Evolutionary conservation across 2,113 vertebrate species (phyloP), one percentile per base, ranked within the genome.

Genomic region (Indicator indicator): DNA sequence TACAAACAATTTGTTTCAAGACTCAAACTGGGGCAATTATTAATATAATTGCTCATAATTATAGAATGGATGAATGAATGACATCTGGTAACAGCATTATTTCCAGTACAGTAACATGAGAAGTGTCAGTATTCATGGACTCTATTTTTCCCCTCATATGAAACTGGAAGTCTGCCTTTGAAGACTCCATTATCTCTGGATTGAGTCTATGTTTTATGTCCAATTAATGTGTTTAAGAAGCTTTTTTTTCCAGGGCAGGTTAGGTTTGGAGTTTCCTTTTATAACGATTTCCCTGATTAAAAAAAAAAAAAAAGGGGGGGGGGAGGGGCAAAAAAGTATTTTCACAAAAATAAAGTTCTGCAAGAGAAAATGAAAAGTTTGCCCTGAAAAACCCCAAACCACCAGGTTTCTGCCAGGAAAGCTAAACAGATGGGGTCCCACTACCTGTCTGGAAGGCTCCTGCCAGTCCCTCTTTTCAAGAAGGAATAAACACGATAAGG

Each of bases 241-340:
- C 5, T 84, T 50, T 95, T 95, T 88, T 50, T 65, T 21, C 40
- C 76, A 88, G 23, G 50, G 44, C 20, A 92, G 11, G n/a, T 69
- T 88, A 74, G 48, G 38, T 28, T 71, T 42, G 14, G 32, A 2
- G 3, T n/a, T 84, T 92, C 78, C 26, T 42, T 81, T 56, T 81
- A 19, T 38, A 74, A 63, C 32, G 0, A 15, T 70, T 90, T 83
- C 83, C 24, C 83, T 77, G 13, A 36, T 59, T 2, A n/a, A 60
- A 85, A 63, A 32, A 11, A 0, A 2, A 46, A 56, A 79, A 68
- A 32, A 12, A 0, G 2, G n/a, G n/a, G n/a, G n/a, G n/a, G n/a
- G n/a, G n/a, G n/a, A n/a, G n/a, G n/a, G n/a, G n/a, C n/a, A n/a
- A n/a, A n/a, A n/a, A n/a, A 52, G 9, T 21, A 11, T 86, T 90